Evolutionary conservation across 2,113 vertebrate species (phyloP), one percentile per base, ranked within the genome.

Genomic region (Macheiramphus alcinus): DNA sequence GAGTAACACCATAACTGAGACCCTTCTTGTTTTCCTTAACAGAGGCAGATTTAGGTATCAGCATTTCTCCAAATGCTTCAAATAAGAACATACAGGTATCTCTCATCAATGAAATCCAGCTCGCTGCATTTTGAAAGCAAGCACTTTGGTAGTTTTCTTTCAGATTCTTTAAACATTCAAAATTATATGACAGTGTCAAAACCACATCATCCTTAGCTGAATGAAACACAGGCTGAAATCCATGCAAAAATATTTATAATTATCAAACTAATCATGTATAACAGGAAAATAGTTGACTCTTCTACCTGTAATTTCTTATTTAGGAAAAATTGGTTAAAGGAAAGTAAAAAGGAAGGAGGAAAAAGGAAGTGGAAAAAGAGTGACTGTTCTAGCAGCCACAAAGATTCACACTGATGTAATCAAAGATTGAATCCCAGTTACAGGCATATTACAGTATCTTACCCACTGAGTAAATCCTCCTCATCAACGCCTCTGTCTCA

Each of bases 401-500:
- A 42, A 32, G 32, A 58, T 58, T 92, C 15, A 40, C 21, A 52
- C 2, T 31, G n/a, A 59, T 80, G 22, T 20, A 62, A 43, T 58
- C 38, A 31, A 76, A 81, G 40, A 91, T 3, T 26, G 27, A 71
- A 70, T n/a, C 43, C 23, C 45, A 61, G 36, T 23, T 42, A 62
- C 23, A 73, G 16, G 16, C 45, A 23, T 68, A 40, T 45, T 65
- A 74, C 32, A 76, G 16, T 50, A n/a, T 80, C 93, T 96, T 98
- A 98, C 97, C 97, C 74, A 97, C 82, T 43, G 98, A 75, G 74
- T 97, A 98, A 90, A 97, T n/a, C 5, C 29, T 91, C 91, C 48
- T 97, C 81, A 98, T 98, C 94, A 98, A 67, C 1, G 7, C 26
- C 75, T 99, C 98, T 32, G 94, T 98, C 75, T 98, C 94, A 27